Conservation (phyloP, 2,113 vertebrate species). For the Xiphorhynchus elegans region DNA sequence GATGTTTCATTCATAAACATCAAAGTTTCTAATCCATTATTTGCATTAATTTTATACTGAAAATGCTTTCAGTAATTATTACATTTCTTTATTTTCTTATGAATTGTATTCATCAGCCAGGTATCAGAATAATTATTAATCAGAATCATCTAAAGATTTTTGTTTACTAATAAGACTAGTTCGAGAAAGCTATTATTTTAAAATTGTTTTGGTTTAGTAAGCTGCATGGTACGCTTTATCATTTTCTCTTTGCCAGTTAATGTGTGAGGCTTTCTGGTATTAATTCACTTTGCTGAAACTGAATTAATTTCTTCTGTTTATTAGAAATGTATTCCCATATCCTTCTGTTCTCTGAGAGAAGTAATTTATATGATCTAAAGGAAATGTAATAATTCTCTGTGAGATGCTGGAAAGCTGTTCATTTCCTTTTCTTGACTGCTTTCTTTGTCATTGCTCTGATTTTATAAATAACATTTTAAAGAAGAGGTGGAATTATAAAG, state of each 20-base stretch:
- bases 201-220: background rate
- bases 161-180: background rate
- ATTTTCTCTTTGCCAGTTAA: background rate
- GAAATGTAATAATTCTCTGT: background rate
- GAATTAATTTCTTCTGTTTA: slow-evolving; percentile 15
- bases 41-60: background rate
- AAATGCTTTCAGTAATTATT: background rate
- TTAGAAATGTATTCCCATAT: slow-evolving; percentile 6
- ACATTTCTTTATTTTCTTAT: background rate
- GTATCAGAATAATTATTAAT: background rate
- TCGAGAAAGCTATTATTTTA: background rate
- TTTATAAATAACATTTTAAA: background rate
- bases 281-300: slow-evolving; percentile 20
- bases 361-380: background rate
- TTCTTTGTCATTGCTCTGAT: background rate
- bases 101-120: background rate
- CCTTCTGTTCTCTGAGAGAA: slow-evolving; percentile 1
- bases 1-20: background rate
- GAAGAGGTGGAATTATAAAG: background rate
- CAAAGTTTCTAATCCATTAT: background rate
- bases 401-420: background rate
- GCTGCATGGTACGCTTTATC: background rate
- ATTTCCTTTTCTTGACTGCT: background rate
- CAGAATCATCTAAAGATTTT: background rate
- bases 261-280: background rate